These are phyloP conservation scores for Camarhynchus parvulus DNA, from an alignment of 2,113 vertebrate species.

Conservation along the genomic window DNA sequence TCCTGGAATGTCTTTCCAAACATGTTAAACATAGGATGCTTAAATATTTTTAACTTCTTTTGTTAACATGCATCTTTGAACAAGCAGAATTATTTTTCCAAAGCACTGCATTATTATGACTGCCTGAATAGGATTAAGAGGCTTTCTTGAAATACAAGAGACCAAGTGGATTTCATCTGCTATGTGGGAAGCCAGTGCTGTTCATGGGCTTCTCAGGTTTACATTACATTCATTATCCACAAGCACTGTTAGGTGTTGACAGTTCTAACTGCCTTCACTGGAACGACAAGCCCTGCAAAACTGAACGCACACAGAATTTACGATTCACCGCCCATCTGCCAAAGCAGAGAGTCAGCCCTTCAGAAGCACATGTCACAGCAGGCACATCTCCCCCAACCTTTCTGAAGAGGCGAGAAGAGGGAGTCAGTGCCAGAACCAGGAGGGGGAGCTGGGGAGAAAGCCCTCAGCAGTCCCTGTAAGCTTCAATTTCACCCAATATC, in stretches of 20 bases:
- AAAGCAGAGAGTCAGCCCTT: not conserved
- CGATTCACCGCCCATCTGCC: slow-evolving; percentile 1
- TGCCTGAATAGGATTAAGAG: not conserved
- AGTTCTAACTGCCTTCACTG: slow-evolving; percentile 55
- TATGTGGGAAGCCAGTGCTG: not conserved
- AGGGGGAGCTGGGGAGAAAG: not conserved
- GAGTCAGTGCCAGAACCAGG: not conserved
- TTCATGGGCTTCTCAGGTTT: not conserved
- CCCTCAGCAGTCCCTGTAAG: not conserved
- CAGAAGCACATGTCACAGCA: accelerated
- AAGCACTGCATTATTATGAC: not conserved
- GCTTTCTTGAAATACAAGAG: not conserved
- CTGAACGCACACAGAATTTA: not conserved
- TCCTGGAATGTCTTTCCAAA: not conserved
- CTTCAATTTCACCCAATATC: not conserved
- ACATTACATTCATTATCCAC: slow-evolving; percentile 40
- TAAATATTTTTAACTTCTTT: not conserved
- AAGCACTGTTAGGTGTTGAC: slow-evolving; percentile 35
- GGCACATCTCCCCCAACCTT: not conserved
- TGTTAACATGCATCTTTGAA: not conserved
- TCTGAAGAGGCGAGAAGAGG: not conserved
- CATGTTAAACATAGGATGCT: not conserved
- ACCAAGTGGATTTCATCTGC: not conserved
- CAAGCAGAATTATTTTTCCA: not conserved
- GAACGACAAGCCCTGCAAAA: not conserved